Evolutionary conservation across 2,113 vertebrate species (phyloP).

Genomic region (Suncus etruscus): DNA sequence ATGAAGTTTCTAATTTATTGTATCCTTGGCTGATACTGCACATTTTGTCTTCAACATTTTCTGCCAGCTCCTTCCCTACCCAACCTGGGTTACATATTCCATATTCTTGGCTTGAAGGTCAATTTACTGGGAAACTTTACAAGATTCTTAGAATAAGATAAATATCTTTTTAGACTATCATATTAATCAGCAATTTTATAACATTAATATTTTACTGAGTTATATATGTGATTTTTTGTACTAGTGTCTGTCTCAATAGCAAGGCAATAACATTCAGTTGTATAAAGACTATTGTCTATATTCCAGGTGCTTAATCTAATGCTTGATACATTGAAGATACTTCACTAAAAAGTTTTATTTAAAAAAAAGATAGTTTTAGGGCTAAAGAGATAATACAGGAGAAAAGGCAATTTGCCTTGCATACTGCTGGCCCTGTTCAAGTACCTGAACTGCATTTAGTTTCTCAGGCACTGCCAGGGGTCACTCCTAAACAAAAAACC

Average conservation of each 20-base stretch:
- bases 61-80: background rate
- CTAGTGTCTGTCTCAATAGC: background rate
- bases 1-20: background rate
- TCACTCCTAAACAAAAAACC: too few relatives aligned
- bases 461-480: too few relatives aligned
- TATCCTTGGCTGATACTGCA: background rate
- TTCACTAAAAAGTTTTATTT: too few relatives aligned
- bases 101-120: background rate
- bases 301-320: background rate
- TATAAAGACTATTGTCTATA: background rate
- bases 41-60: constrained; percentile 1
- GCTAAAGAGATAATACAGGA: too few relatives aligned
- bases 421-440: too few relatives aligned
- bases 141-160: background rate
- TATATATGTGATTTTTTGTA: constrained; percentile 12
- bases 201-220: constrained; percentile 23
- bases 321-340: too few relatives aligned
- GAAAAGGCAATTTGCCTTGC: too few relatives aligned
- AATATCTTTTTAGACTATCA: background rate
- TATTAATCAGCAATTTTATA: constrained; percentile 9
- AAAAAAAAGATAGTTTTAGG: too few relatives aligned
- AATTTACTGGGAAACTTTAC: constrained; percentile 48
- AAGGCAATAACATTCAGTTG: background rate
- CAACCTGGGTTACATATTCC: background rate
- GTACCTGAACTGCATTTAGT: too few relatives aligned